Evolutionary conservation across 1,140 invertebrate species (phyloP).

Genomic region (Pteromalus puparum): DNA sequence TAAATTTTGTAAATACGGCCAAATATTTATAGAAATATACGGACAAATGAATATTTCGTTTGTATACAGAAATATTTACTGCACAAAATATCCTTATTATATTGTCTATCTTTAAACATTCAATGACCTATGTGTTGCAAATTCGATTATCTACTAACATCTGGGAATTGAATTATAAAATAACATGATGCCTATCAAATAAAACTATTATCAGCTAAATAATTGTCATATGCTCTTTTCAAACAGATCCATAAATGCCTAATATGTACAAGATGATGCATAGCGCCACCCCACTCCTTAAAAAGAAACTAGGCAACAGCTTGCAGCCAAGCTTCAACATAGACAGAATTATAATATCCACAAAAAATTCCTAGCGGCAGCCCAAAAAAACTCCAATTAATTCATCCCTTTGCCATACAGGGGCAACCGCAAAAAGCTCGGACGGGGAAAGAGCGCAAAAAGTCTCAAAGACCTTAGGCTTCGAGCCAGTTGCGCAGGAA

Average conservation of each 20-base stretch:
- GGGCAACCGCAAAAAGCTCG: not conserved
- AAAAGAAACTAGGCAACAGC: not conserved
- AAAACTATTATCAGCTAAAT: not conserved
- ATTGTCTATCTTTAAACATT: too few relatives aligned
- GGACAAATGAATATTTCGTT: too few relatives aligned
- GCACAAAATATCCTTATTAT: too few relatives aligned
- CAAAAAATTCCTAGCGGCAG: not conserved
- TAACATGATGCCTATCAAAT: not conserved
- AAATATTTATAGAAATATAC: too few relatives aligned
- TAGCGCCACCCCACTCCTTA: not conserved
- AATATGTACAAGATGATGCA: not conserved
- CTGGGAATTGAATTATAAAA: too few relatives aligned
- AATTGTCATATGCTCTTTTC: too few relatives aligned
- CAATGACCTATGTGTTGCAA: too few relatives aligned
- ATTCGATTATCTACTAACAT: too few relatives aligned
- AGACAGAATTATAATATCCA: not conserved
- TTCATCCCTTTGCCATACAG: not conserved
- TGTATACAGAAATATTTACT: too few relatives aligned
- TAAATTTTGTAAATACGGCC: too few relatives aligned
- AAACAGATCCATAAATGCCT: not conserved
- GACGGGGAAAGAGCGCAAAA: not conserved
- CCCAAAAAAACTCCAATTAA: slow-evolving; percentile 9
- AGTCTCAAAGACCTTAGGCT: not conserved
- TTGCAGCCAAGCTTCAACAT: not conserved
- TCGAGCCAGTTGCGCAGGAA: not conserved